Evolutionary conservation across 2,888 invertebrate genomes (phyloP).

Genomic region (Clistopyga incitator): DNA sequence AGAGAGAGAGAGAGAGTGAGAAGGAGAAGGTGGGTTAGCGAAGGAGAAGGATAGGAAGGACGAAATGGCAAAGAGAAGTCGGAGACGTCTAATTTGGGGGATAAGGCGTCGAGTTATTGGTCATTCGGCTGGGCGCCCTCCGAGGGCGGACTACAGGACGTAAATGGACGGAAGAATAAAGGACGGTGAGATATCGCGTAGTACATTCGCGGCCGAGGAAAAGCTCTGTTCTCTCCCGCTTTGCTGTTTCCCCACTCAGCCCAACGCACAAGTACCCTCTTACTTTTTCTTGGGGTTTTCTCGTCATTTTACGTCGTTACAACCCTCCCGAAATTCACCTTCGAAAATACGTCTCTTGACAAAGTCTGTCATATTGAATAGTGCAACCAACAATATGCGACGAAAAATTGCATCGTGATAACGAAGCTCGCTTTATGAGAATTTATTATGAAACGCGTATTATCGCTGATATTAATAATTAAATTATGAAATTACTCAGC

Average conservation of each 20-base stretch:
- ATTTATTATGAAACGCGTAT: no score
- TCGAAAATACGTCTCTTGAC: neutral
- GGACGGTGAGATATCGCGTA: conserved; percentile 61
- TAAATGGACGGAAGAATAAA: conserved; percentile 73
- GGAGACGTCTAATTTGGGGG: conserved; percentile 77
- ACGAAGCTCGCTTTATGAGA: no score
- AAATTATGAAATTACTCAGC: no score
- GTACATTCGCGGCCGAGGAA: conserved; percentile 44
- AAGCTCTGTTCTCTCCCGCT: conserved; percentile 26
- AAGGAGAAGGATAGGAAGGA: conserved; percentile 38
- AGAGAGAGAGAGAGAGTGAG: no score
- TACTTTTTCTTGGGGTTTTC: conserved; percentile 9
- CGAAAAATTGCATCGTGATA: neutral
- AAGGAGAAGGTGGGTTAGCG: neutral
- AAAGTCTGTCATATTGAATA: neutral
- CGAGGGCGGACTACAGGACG: conserved; percentile 68
- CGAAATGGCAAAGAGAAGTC: conserved; percentile 38
- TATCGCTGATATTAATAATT: no score
- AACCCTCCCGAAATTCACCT: neutral
- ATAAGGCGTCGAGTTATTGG: conserved; percentile 79
- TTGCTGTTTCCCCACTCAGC: conserved; percentile 1
- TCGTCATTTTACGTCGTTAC: conserved; percentile 34
- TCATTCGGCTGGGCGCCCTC: conserved; percentile 70
- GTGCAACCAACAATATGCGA: neutral
- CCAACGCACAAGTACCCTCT: conserved; percentile 14